phyloP scores from a whole-genome alignment of 2,888 invertebrate species.

The Drosophila nr. perissopoda region DNA sequence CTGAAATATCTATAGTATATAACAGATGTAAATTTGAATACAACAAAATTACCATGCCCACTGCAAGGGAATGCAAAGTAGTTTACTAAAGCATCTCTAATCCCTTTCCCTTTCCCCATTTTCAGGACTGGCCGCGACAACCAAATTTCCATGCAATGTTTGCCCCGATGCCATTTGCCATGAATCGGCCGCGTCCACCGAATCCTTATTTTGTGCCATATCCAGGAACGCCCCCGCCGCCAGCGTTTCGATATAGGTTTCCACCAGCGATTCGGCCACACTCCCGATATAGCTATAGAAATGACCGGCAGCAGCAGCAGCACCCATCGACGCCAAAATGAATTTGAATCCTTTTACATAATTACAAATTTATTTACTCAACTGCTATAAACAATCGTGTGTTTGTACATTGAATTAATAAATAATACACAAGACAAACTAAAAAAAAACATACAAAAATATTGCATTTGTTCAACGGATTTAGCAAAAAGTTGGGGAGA shows the following conservation, averaged over 20 bases:
- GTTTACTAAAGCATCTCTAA: neutral
- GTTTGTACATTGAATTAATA: slow-evolving; percentile 72
- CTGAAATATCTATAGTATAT: neutral
- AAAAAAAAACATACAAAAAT: slow-evolving; percentile 49
- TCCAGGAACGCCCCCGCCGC: slow-evolving; percentile 10
- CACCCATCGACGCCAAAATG: slow-evolving; percentile 34
- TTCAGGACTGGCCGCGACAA: slow-evolving; percentile 50
- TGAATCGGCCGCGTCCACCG: slow-evolving; percentile 26
- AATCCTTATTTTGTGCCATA: slow-evolving; percentile 29
- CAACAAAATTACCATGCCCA: neutral
- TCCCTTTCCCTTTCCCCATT: neutral
- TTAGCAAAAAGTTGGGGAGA: slow-evolving; percentile 19
- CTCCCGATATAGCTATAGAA: slow-evolving; percentile 46
- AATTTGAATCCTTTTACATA: slow-evolving; percentile 48
- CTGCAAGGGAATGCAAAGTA: neutral
- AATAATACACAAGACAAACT: slow-evolving; percentile 53
- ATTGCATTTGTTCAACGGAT: slow-evolving; percentile 50
- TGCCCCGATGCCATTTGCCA: slow-evolving; percentile 33
- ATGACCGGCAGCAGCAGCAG: slow-evolving; percentile 18
- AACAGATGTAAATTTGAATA: neutral
- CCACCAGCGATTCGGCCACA: slow-evolving; percentile 13
- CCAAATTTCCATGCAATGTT: slow-evolving; percentile 43
- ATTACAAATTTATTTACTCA: slow-evolving; percentile 77
- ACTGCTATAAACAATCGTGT: slow-evolving; percentile 74
- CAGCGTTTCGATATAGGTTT: slow-evolving; percentile 18